Evolutionary conservation across 1,140 invertebrate genomes (phyloP), one percentile per base, ranked within the genome.

Genomic region (Hyposmocoma kahamanoa): DNA sequence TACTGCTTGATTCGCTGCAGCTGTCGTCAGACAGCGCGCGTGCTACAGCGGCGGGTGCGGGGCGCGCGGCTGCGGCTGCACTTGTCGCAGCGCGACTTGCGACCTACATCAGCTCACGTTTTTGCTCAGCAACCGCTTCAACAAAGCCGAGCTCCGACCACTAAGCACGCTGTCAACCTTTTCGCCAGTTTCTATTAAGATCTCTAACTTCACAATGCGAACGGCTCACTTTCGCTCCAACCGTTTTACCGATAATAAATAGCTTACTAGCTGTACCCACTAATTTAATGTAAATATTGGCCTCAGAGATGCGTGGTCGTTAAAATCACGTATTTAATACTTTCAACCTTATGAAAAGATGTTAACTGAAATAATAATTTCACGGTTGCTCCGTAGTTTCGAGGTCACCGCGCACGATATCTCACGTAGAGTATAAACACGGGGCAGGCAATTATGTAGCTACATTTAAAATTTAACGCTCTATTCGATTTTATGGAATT

Each of bases 31-130:
- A 11, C 5, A 6, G 24, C 5, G 24, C 11, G 5, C 5, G 24
- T 26, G 5, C 24, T 5, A 26, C 24, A 6, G 5, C 5, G 24
- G 5, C 11, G 11, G 24, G 24, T 26, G 11, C 5, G 24, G 58
- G 56, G 62, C 65, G 56, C 61, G 66, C 68, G 63, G 63, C 71
- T 67, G 63, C 67, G 62, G 65, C 71, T 72, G 72, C 76, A 81
- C 71, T 73, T 81, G 76, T 62, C 53, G 32, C 15, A 36, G 18
- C 32, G 32, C 32, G 20, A 38, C 17, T 38, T 17, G 59, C 67
- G 71, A 79, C 77, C 79, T 72, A 81, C 69, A 77, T 78, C 28
- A 49, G 47, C 47, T 54, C 76, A 79, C 73, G 79, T 80, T 83
- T 78, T 76, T 72, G 69, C 69, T 62, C 49, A 26, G 28, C 54